These are phyloP conservation scores for Saccopteryx leptura DNA, from an alignment of 2,113 vertebrate species.

Conservation along the genomic window DNA sequence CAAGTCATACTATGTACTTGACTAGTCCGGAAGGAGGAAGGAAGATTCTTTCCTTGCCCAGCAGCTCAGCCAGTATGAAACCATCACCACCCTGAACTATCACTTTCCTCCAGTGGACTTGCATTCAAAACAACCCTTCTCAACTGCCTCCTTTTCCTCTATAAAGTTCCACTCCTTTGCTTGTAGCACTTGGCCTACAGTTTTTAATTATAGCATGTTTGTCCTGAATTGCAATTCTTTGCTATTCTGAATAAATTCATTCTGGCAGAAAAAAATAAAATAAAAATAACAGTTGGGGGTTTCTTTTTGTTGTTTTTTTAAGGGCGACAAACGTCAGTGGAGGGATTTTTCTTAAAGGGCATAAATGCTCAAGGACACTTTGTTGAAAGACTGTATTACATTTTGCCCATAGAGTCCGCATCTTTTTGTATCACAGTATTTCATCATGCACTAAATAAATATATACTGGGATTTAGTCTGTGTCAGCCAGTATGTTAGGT, in stretches of 20 bases:
- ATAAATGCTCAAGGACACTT: neutral
- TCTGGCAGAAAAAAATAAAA: neutral
- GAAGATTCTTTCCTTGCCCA: neutral
- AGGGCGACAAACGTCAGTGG: neutral
- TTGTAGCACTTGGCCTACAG: neutral
- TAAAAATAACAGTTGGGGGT: neutral
- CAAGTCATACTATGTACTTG: neutral
- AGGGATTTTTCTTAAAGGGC: neutral
- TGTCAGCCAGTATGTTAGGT: neutral
- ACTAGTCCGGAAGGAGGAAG: neutral
- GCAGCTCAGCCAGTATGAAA: neutral
- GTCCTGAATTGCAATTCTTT: neutral
- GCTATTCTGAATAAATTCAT: neutral
- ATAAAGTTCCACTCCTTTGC: neutral
- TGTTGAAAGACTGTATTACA: neutral
- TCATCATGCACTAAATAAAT: neutral
- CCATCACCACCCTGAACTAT: neutral
- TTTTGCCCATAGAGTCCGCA: neutral
- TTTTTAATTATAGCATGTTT: neutral
- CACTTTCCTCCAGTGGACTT: neutral
- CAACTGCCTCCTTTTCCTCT: neutral
- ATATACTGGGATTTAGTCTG: neutral
- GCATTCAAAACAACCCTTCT: neutral
- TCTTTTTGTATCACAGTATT: neutral
- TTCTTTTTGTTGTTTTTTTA: neutral